Conservation (phyloP, 2,113 vertebrate species). For the Lophotis ruficrista region DNA sequence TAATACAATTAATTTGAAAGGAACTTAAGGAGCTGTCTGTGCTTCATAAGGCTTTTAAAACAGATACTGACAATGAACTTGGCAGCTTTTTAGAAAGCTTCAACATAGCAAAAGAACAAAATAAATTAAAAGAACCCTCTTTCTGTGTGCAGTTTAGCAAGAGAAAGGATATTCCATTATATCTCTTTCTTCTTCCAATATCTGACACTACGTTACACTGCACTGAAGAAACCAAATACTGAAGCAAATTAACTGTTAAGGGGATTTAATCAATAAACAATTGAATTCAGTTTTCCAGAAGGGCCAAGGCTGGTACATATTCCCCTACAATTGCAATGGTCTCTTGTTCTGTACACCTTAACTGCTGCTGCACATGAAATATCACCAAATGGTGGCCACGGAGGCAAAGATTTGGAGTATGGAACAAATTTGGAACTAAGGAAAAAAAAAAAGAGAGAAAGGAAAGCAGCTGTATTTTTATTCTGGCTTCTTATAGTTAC, state of each 20-base stretch:
- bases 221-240: background rate
- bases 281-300: constrained; percentile 2
- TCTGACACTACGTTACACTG: background rate
- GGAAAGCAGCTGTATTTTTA: background rate
- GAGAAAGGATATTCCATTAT: background rate
- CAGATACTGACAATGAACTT: background rate
- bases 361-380: background rate
- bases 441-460: background rate
- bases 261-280: constrained; percentile 47
- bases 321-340: background rate
- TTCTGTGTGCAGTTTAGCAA: background rate
- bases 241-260: constrained; percentile 40
- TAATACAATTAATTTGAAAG: constrained; percentile 3
- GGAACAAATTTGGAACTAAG: background rate
- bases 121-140: background rate
- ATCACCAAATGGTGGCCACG: background rate
- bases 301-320: background rate
- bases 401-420: background rate
- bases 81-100: constrained; percentile 25
- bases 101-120: background rate
- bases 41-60: background rate
- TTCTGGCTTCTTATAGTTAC: background rate
- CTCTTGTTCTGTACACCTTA: background rate
- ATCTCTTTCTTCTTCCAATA: background rate
- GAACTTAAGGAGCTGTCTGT: background rate